phyloP scores from a whole-genome alignment of 1,140 invertebrate genomes.

The Caenorhabditis elegans region DNA sequence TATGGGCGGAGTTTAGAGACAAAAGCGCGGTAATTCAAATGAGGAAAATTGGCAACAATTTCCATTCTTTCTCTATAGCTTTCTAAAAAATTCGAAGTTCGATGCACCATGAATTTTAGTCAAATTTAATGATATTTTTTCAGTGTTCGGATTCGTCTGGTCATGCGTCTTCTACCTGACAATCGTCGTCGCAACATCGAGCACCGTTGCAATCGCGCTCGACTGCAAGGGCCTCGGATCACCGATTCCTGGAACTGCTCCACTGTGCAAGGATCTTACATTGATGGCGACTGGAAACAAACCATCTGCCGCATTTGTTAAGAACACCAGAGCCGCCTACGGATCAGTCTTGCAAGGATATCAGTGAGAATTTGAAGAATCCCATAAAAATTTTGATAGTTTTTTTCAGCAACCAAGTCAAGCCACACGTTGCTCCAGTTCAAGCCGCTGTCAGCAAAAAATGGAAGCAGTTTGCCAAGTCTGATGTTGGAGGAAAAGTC shows the following conservation, averaged over 20 bases:
- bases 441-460: background rate
- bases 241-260: background rate
- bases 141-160: background rate
- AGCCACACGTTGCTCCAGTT: background rate
- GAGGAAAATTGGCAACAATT: too few species aligned
- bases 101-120: too few species aligned
- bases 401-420: background rate
- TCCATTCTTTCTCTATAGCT: too few species aligned
- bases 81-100: too few species aligned
- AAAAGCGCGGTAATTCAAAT: too few species aligned
- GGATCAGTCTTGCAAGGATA: background rate
- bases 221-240: background rate
- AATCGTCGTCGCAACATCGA: background rate
- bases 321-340: slow-evolving; percentile 1
- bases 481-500: background rate
- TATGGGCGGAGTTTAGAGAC: too few species aligned
- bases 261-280: slow-evolving; percentile 22
- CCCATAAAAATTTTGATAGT: background rate
- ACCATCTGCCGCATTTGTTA: slow-evolving; percentile 11
- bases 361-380: background rate
- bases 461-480: background rate
- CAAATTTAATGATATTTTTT: too few species aligned
- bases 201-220: background rate
- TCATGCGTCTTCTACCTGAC: background rate
- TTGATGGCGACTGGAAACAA: background rate